Evolutionary conservation across 1,140 invertebrate genomes (phyloP), one percentile per base, ranked within the genome.

Genomic region (Pachyrhynchus sulphureomaculatus): DNA sequence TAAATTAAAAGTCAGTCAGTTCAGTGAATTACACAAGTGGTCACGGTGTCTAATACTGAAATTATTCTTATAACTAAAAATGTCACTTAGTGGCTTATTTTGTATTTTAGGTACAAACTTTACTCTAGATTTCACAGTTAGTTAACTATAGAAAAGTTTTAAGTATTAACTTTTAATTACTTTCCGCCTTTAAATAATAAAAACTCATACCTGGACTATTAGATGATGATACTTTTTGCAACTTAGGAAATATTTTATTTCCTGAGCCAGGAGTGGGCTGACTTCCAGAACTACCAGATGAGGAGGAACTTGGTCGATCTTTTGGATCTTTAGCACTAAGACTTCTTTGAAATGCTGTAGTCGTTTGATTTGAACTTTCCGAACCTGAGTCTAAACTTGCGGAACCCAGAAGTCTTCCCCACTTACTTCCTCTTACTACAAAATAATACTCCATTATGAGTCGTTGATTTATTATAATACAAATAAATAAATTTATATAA

Each of bases 381-480:
- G 80, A 85, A 33, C 79, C 79, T 2, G 82, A 86, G 75, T 89
- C 87, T 67, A 88, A 76, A 76, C 86, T 87, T 66, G 86, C 86
- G 66, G 87, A 89, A 70, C 88, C 87, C 68, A 91, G 76, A 64
- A 93, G 79, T 61, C 89, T 84, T 32, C 89, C 89, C 91, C 91
- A 93, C 78, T 90, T 90, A 69, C 86, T 86, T 33, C 71, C 67
- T 49, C 76, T 62, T 36, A 59, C 65, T 66, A 29, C n/a, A n/a
- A 56, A 56, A 62, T 32, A 0, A 65, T 41, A 63, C 9, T 13
- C 17, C 10, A 51, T n/a, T 9, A 42, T 10, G 12, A 47, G 5
- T 47, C 15, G 15, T 5, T n/a, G n/a, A n/a, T n/a, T n/a, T n/a
- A n/a, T n/a, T n/a, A n/a, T n/a, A n/a, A n/a, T n/a, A n/a, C n/a